Conservation (phyloP, 2,113 vertebrate species). For the Felis catus region DNA sequence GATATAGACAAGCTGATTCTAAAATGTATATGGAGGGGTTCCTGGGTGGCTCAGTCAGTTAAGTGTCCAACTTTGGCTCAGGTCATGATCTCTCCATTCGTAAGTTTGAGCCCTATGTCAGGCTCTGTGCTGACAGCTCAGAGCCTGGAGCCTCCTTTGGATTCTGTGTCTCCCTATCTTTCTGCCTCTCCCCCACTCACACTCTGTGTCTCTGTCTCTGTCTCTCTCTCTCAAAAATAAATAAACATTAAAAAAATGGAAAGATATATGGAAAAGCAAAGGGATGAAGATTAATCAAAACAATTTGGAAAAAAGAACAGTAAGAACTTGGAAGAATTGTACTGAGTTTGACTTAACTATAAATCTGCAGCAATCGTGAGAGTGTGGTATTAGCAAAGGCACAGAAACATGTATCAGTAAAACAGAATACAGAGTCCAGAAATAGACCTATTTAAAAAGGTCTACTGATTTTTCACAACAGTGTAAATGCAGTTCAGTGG, state of each 20-base stretch:
- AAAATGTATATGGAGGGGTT: neutral
- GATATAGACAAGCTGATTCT: neutral
- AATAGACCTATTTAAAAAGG: neutral
- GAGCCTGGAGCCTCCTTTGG: too few species aligned
- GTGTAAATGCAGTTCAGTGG: neutral
- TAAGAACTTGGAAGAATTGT: neutral
- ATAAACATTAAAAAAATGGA: neutral
- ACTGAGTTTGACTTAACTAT: neutral
- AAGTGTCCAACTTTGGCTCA: too few species aligned
- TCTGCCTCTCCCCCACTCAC: too few species aligned
- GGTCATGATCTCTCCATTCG: too few species aligned
- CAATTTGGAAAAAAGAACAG: neutral
- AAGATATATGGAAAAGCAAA: neutral
- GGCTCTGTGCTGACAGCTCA: too few species aligned
- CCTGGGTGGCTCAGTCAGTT: too few species aligned
- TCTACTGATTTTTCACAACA: neutral
- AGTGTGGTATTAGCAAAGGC: neutral
- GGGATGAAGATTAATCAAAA: neutral
- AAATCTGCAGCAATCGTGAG: neutral
- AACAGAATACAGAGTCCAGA: neutral
- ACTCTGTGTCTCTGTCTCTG: too few species aligned
- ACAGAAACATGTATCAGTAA: neutral
- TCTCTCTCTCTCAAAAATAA: too few species aligned
- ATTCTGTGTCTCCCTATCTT: too few species aligned
- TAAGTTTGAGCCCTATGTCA: too few species aligned